A percentile compares a stretch with the other conserved stretches of the same genome.
Evolutionary conservation across 2,888 invertebrate genomes (phyloP).

Genomic region (Reticulitermes lucifugus): DNA sequence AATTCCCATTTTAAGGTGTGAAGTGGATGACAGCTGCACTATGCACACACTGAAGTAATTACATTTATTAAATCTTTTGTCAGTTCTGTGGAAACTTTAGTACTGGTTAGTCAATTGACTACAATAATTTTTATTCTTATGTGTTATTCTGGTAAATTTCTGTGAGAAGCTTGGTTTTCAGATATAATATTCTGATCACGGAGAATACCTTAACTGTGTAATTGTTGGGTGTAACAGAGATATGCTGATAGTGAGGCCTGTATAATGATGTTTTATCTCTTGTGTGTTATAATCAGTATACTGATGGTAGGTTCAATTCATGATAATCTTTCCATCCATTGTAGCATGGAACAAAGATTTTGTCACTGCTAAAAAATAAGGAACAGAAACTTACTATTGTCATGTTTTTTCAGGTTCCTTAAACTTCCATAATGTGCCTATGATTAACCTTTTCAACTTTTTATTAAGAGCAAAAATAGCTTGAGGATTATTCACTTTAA

Average conservation of each 20-base stretch:
- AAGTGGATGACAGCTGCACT: no score
- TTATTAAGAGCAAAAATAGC: constrained; percentile 12
- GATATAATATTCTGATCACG: not conserved
- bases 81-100: not conserved
- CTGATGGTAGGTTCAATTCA: not conserved
- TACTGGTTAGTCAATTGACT: not conserved
- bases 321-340: constrained; percentile 10
- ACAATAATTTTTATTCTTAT: not conserved
- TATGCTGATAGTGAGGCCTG: not conserved
- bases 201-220: not conserved
- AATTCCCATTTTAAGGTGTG: no score
- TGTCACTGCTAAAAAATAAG: not conserved
- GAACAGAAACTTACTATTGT: not conserved
- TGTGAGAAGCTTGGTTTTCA: not conserved
- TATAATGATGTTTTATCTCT: not conserved
- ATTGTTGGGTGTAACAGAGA: not conserved
- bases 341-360: not conserved
- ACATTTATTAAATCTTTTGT: not conserved
- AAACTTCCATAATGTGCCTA: constrained; percentile 13
- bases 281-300: not conserved
- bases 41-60: no score
- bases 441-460: not conserved
- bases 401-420: not conserved
- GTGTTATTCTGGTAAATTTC: not conserved
- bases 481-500: constrained; percentile 8